A percentile compares a stretch with the other conserved stretches of the same genome.
These are phyloP conservation scores for Etheostoma spectabile DNA, from an alignment of 2,113 vertebrate species.

Conservation along the genomic window DNA sequence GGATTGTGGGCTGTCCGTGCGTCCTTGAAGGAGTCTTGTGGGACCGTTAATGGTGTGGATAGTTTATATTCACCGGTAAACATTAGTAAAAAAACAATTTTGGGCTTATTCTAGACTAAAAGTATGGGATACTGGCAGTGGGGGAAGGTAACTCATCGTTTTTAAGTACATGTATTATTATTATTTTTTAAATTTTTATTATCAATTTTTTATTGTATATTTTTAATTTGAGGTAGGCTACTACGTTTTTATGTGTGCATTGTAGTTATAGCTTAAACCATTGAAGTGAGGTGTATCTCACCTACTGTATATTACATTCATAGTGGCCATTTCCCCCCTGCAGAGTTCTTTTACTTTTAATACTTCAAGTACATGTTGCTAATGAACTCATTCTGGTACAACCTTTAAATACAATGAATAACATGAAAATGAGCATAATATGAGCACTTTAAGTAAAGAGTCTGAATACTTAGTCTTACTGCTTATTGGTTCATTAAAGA, in stretches of 20 bases:
- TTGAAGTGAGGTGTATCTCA: no score
- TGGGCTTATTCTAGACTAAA: neutral
- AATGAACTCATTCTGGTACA: no score
- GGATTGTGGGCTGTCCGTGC: neutral
- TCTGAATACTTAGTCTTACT: neutral
- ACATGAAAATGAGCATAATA: no score
- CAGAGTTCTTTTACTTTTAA: neutral
- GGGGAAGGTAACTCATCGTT: neutral
- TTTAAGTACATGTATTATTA: neutral
- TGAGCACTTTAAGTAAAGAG: neutral
- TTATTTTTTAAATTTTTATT: no score
- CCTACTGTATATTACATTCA: neutral
- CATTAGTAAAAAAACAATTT: neutral
- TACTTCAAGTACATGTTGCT: neutral
- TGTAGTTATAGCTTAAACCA: neutral
- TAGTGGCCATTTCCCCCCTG: neutral
- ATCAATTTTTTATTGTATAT: no score
- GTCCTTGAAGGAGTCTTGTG: conserved; percentile 20
- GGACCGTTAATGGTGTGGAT: neutral
- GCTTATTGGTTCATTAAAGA: neutral
- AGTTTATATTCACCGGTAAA: conserved; percentile 17
- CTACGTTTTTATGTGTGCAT: neutral
- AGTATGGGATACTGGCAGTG: neutral
- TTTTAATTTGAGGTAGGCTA: no score
- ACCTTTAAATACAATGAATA: no score